Conservation (phyloP, 1,140 invertebrate genomes). For the Acromyrmex echinatior region DNA sequence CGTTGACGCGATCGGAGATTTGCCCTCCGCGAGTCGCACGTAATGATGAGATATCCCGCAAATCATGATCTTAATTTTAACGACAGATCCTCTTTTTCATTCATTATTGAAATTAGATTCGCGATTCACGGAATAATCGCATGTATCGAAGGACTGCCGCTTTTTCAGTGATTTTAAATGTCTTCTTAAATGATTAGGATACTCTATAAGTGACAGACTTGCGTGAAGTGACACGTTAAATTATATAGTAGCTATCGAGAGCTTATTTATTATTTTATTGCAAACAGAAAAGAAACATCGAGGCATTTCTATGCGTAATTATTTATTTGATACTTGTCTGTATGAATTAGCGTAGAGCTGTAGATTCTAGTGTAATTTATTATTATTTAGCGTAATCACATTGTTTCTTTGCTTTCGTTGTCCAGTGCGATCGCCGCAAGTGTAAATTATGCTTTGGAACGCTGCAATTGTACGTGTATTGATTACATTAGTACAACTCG, state of each 20-base stretch:
- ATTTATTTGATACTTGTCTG: conserved; percentile 32
- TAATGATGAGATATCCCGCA: not conserved
- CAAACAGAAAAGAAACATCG: not conserved
- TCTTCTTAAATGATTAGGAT: not conserved
- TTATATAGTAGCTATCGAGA: not conserved
- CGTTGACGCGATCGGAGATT: not conserved
- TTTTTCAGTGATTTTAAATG: not conserved
- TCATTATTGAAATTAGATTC: not conserved
- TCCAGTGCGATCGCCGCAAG: not conserved
- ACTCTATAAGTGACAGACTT: not conserved
- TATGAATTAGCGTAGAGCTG: conserved; percentile 59
- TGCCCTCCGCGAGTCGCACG: not conserved
- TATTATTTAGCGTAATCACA: conserved; percentile 29
- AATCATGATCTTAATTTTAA: not conserved
- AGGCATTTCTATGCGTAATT: conserved; percentile 24
- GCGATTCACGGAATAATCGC: not conserved
- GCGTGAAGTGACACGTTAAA: not conserved
- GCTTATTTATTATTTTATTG: conserved; percentile 21
- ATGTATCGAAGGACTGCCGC: not conserved
- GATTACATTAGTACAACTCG: not conserved
- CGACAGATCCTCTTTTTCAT: not conserved
- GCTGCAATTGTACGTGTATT: not conserved
- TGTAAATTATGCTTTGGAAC: not conserved
- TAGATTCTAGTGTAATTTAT: conserved; percentile 24
- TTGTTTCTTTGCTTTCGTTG: conserved; percentile 25